phyloP scores from a whole-genome alignment of 2,888 invertebrate genomes.

The Caenorhabditis virilis region DNA sequence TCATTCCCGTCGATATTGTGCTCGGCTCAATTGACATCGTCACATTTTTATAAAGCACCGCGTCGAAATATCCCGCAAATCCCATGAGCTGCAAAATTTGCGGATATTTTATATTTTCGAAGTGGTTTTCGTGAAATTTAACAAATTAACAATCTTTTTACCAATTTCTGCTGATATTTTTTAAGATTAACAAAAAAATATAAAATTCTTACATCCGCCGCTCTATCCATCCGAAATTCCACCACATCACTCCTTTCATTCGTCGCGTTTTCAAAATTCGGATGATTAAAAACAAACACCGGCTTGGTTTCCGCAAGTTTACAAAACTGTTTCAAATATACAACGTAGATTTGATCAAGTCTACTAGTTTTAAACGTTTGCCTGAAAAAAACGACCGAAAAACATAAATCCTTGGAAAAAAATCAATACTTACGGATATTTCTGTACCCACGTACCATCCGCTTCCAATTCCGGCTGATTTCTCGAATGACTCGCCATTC shows the following conservation, averaged over 20 bases:
- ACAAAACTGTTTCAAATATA: conserved; percentile 84
- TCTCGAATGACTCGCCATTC: conserved; percentile 39
- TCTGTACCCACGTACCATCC: conserved; percentile 36
- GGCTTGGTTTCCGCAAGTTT: conserved; percentile 68
- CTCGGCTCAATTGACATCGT: conserved; percentile 80
- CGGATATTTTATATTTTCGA: background rate
- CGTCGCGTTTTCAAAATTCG: conserved; percentile 75
- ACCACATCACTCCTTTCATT: conserved; percentile 34
- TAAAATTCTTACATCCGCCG: conserved; percentile 35
- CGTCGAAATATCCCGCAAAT: conserved; percentile 93
- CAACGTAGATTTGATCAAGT: conserved; percentile 86
- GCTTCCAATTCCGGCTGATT: conserved; percentile 22
- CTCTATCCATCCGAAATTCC: conserved; percentile 32
- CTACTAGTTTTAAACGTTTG: conserved; percentile 18
- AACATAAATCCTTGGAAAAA: background rate
- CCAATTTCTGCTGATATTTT: no score
- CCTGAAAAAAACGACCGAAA: conserved; percentile 8
- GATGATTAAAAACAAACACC: conserved; percentile 88
- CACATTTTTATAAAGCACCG: conserved; percentile 83
- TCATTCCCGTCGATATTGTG: conserved; percentile 88
- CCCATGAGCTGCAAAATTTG: conserved; percentile 74
- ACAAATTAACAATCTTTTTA: background rate
- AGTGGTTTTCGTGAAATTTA: conserved; percentile 3
- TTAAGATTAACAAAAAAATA: background rate
- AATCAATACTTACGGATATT: conserved; percentile 33